phyloP scores from a whole-genome alignment of 2,888 invertebrate genomes.

The Lamproptera curius region DNA sequence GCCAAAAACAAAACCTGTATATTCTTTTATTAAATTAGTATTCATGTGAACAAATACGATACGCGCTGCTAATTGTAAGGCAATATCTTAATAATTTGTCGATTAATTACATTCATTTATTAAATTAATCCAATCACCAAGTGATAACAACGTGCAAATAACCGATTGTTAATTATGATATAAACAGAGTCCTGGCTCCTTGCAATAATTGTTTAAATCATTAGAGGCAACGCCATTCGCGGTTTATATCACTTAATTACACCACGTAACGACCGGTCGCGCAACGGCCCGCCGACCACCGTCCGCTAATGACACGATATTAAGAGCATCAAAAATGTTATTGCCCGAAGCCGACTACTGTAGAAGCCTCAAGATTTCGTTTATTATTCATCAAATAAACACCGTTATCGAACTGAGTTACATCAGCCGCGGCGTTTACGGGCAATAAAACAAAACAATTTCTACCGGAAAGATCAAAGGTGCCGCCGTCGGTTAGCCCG shows the following conservation, averaged over 20 bases:
- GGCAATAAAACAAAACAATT: constrained; percentile 46
- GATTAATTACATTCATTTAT: too few species aligned
- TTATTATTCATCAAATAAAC: constrained; percentile 34
- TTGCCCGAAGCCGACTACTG: constrained; percentile 26
- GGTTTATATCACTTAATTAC: background rate
- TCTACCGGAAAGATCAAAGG: constrained; percentile 38
- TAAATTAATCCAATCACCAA: too few species aligned
- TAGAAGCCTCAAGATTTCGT: constrained; percentile 33
- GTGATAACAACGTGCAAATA: too few species aligned
- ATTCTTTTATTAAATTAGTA: too few species aligned
- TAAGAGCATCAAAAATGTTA: constrained; percentile 29
- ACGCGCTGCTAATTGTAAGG: too few species aligned
- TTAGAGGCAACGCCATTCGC: background rate
- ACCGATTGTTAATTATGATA: too few species aligned
- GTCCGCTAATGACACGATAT: constrained; percentile 1
- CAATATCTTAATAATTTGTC: too few species aligned
- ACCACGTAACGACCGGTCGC: background rate
- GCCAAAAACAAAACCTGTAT: too few species aligned
- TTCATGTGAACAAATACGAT: too few species aligned
- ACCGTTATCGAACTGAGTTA: constrained; percentile 29
- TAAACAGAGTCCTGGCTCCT: background rate
- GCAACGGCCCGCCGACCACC: background rate
- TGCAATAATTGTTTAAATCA: background rate
- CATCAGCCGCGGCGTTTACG: constrained; percentile 36
- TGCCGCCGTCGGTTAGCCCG: constrained; percentile 34